phyloP scores from a whole-genome alignment of 1,140 invertebrate genomes.

The Lepidotrigona ventralis region DNA sequence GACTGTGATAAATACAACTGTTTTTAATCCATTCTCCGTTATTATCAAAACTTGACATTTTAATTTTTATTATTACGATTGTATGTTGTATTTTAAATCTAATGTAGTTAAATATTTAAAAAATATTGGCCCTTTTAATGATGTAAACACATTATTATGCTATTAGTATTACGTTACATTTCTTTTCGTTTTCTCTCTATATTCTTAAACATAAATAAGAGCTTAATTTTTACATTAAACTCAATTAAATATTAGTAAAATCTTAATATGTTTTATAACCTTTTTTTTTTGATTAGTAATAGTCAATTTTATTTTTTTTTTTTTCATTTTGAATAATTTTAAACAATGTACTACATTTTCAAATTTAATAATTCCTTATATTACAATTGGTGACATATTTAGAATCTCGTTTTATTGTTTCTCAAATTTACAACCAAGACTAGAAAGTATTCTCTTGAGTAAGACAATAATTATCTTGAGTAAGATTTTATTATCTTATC shows the following conservation, averaged over 20 bases:
- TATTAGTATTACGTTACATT: slow-evolving; percentile 34
- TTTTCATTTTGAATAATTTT: background rate
- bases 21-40: background rate
- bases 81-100: slow-evolving; percentile 25
- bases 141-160: slow-evolving; percentile 37
- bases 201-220: slow-evolving; percentile 16
- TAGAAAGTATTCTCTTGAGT: slow-evolving; percentile 32
- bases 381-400: slow-evolving; percentile 27
- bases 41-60: slow-evolving; percentile 27
- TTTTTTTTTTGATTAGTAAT: slow-evolving; percentile 13
- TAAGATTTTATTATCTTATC: background rate
- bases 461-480: background rate
- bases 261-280: slow-evolving; percentile 14
- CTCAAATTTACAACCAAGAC: slow-evolving; percentile 38
- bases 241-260: slow-evolving; percentile 5
- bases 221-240: slow-evolving; percentile 9
- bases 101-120: slow-evolving; percentile 30
- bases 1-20: slow-evolving; percentile 3
- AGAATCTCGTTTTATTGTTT: slow-evolving; percentile 4
- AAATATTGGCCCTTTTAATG: slow-evolving; percentile 44
- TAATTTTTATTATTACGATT: slow-evolving; percentile 23
- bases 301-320: slow-evolving; percentile 9
- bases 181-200: background rate
- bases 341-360: background rate
- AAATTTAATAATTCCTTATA: slow-evolving; percentile 18